Conservation (phyloP, 2,113 vertebrate genomes). For the Esox niger region DNA sequence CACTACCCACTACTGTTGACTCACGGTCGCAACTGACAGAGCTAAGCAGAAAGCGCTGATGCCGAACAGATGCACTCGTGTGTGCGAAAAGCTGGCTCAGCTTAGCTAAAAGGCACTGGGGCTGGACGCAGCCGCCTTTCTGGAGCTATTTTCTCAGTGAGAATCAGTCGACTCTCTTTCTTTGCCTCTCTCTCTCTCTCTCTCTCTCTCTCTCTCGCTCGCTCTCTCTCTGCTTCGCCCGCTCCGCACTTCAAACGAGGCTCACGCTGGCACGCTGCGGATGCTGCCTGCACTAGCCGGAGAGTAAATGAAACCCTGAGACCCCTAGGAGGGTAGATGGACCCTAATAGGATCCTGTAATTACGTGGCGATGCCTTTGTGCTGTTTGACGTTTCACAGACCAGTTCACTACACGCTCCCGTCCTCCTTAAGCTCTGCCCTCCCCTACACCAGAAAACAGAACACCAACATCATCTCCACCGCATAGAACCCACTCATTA, state of each 20-base stretch:
- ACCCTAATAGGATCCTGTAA: constrained; percentile 77
- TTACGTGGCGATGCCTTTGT: constrained; percentile 83
- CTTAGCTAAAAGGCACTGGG: constrained; percentile 42
- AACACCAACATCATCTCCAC: constrained; percentile 36
- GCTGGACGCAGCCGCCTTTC: constrained; percentile 58
- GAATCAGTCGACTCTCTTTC: constrained; percentile 30
- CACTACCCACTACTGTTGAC: constrained; percentile 51
- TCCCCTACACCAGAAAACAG: constrained; percentile 39
- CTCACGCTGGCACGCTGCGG: constrained; percentile 69
- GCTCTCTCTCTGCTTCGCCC: constrained; percentile 6
- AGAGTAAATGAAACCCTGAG: constrained; percentile 70
- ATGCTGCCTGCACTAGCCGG: constrained; percentile 55
- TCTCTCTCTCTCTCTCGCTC: constrained; percentile 17
- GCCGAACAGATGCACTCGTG: constrained; percentile 80
- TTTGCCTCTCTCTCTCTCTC: constrained; percentile 11
- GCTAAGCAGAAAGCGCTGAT: constrained; percentile 70
- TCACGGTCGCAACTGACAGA: constrained; percentile 71
- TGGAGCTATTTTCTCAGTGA: constrained; percentile 38
- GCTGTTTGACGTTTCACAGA: constrained; percentile 81
- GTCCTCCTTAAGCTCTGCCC: constrained; percentile 36
- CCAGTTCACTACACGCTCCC: constrained; percentile 61
- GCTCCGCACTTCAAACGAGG: constrained; percentile 73
- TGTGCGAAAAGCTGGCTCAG: constrained; percentile 52
- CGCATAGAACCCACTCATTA: constrained; percentile 59
- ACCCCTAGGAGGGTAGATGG: constrained; percentile 73